Conservation (phyloP, 1,140 invertebrate genomes). For the Sycophila sp. region DNA sequence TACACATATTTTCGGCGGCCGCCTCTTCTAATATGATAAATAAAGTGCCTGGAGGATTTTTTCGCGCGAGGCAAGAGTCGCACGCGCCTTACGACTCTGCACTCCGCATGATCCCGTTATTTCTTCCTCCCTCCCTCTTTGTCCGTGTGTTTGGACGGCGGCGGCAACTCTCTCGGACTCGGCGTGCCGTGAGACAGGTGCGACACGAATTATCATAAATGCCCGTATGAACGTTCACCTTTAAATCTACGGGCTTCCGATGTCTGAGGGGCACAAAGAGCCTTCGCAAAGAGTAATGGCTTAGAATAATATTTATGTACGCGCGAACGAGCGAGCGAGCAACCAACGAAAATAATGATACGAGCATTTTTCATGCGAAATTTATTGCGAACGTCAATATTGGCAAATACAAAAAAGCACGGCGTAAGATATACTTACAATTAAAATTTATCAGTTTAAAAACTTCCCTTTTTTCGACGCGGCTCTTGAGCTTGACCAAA, state of each 20-base stretch:
- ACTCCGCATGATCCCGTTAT: slow-evolving; percentile 27
- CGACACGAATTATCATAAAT: slow-evolving; percentile 38
- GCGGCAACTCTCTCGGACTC: not conserved
- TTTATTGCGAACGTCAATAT: not conserved
- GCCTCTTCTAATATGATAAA: slow-evolving; percentile 21
- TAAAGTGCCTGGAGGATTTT: slow-evolving; percentile 23
- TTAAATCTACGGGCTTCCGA: slow-evolving; percentile 22
- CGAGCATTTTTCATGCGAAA: not conserved
- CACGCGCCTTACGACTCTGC: not conserved
- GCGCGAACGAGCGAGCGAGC: not conserved
- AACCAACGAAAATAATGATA: slow-evolving; percentile 4
- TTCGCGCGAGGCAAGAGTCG: slow-evolving; percentile 4
- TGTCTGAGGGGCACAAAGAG: slow-evolving; percentile 12
- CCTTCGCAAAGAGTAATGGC: slow-evolving; percentile 21
- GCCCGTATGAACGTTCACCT: slow-evolving; percentile 17
- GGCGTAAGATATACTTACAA: not conserved
- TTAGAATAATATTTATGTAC: slow-evolving; percentile 29
- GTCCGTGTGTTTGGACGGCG: not conserved
- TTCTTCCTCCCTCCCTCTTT: not conserved
- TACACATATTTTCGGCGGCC: not conserved
- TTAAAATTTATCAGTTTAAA: slow-evolving; percentile 10
- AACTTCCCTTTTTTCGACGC: too few relatives aligned
- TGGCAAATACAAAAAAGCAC: not conserved
- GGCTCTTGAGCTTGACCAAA: too few relatives aligned
- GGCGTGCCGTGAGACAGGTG: slow-evolving; percentile 20